Evolutionary conservation across 2,113 vertebrate genomes (phyloP).

Genomic region (Haemorhous mexicanus): DNA sequence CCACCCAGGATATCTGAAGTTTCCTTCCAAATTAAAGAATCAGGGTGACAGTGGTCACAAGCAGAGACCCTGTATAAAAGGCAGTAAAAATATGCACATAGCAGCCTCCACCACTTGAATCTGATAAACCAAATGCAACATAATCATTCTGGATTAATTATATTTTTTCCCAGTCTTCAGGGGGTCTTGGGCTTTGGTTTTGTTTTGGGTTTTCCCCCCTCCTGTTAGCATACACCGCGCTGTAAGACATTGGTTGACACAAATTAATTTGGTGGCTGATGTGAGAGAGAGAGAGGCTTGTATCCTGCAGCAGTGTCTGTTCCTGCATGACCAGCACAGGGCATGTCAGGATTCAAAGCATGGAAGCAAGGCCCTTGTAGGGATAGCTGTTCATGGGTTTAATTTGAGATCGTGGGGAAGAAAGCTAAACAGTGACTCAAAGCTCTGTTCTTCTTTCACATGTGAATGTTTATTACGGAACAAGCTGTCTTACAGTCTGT

Average conservation of each 20-base stretch:
- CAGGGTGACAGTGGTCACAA: not conserved
- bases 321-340: not conserved
- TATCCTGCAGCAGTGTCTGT: not conserved
- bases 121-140: not conserved
- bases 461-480: not conserved
- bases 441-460: not conserved
- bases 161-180: not conserved
- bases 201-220: not conserved
- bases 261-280: not conserved
- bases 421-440: conserved; percentile 15
- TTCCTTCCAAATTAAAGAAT: not conserved
- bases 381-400: not conserved
- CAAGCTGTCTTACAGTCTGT: not conserved
- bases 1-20: not conserved
- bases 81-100: accelerated
- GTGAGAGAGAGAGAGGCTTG: not conserved
- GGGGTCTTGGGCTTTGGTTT: not conserved
- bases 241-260: not conserved
- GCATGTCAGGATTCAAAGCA: not conserved
- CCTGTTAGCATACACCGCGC: not conserved
- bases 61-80: not conserved
- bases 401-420: not conserved
- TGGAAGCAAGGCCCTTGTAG: not conserved
- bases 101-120: not conserved
- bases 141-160: not conserved